phyloP scores from a whole-genome alignment of 2,888 invertebrate species.

The Chrysolina americana region DNA sequence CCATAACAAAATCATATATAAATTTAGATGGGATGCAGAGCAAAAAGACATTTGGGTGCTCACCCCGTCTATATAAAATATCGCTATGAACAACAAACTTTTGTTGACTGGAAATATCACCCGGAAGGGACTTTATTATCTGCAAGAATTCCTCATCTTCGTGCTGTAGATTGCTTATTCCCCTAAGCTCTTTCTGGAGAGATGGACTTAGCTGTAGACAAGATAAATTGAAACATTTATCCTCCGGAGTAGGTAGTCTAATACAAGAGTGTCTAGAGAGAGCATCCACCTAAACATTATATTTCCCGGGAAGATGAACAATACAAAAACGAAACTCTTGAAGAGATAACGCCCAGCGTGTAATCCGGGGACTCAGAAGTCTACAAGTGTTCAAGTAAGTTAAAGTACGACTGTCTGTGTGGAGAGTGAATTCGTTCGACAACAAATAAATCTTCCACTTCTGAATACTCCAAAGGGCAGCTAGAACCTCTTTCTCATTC shows the following conservation, averaged over 20 bases:
- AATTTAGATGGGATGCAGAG: conserved; percentile 3
- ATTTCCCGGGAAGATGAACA: conserved; percentile 51
- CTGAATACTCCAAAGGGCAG: conserved; percentile 42
- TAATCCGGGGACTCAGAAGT: conserved; percentile 51
- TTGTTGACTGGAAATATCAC: not conserved
- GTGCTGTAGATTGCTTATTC: not conserved
- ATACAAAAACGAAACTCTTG: conserved; percentile 51
- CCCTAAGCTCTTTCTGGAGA: not conserved
- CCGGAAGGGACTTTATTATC: not conserved
- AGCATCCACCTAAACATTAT: conserved; percentile 56
- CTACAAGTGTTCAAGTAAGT: conserved; percentile 54
- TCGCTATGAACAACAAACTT: not conserved
- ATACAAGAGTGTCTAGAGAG: conserved; percentile 23
- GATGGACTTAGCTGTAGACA: no score
- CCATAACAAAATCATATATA: not conserved
- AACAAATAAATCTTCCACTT: conserved; percentile 52
- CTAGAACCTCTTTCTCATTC: conserved; percentile 46
- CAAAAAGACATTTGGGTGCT: not conserved
- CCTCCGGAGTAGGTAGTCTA: no score
- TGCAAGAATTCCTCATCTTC: not conserved
- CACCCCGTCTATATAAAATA: not conserved
- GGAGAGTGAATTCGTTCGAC: conserved; percentile 46
- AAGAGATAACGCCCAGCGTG: conserved; percentile 52
- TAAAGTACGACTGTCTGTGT: conserved; percentile 55
- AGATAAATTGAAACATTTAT: no score